Evolutionary conservation across 2,797 vertebrate species (phyloP).

Genomic region (Harpagifer antarcticus): DNA sequence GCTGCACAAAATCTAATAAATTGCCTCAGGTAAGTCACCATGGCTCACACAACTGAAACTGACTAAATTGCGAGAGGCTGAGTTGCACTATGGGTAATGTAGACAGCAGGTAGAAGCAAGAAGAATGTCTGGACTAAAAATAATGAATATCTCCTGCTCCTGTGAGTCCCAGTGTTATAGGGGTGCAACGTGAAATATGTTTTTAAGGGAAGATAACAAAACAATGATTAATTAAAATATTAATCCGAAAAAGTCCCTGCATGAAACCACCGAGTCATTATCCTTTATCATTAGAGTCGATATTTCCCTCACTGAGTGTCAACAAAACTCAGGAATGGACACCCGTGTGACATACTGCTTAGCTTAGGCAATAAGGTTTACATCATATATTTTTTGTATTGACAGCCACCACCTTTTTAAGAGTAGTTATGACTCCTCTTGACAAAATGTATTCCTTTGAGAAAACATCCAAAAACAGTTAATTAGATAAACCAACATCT

Average conservation of each 20-base stretch:
- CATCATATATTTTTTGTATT: neutral
- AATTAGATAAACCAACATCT: neutral
- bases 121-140: too few relatives aligned
- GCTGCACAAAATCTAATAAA: too few relatives aligned
- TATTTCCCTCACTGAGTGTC: neutral
- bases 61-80: too few relatives aligned
- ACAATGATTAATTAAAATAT: neutral
- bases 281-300: too few relatives aligned
- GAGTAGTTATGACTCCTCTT: neutral
- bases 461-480: conserved; percentile 10
- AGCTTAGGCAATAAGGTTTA: neutral
- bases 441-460: conserved; percentile 1
- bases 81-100: too few relatives aligned
- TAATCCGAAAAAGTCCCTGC: neutral
- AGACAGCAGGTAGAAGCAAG: too few relatives aligned
- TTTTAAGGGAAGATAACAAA: conserved; percentile 6
- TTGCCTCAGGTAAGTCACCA: too few relatives aligned
- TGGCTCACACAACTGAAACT: too few relatives aligned
- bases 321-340: conserved; percentile 7
- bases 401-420: neutral
- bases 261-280: conserved; percentile 8
- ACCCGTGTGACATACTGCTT: neutral
- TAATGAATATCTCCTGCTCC: too few relatives aligned
- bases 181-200: neutral
- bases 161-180: neutral